Percentiles rank a stretch among this genome's conserved stretches.
phyloP scores from a whole-genome alignment of 2,888 invertebrate genomes.

The Orthosia gothica region DNA sequence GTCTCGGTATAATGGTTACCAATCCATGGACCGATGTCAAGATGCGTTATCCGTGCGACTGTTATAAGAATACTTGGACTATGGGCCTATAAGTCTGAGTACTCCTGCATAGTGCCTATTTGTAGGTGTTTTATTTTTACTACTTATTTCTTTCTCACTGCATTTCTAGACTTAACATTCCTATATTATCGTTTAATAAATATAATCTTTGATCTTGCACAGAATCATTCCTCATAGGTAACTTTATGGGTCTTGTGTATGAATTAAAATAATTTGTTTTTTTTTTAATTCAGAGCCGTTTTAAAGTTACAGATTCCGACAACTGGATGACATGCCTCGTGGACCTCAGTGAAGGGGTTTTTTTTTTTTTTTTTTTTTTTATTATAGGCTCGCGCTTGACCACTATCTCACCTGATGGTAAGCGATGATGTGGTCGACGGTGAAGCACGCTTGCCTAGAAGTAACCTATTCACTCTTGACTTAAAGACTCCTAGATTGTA shows the following conservation, averaged over 20 bases:
- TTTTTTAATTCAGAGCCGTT: neutral
- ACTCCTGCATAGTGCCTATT: neutral
- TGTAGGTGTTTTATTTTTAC: neutral
- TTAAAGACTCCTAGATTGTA: too few species aligned
- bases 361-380: too few species aligned
- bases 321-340: neutral
- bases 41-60: too few species aligned
- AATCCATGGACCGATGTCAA: too few species aligned
- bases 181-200: slow-evolving; percentile 23
- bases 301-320: neutral
- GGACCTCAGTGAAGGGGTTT: neutral
- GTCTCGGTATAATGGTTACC: too few species aligned
- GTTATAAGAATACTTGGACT: too few species aligned
- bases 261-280: neutral
- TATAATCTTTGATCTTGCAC: slow-evolving; percentile 25
- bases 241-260: neutral
- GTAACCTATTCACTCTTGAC: too few species aligned
- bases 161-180: neutral
- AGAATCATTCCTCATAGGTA: neutral
- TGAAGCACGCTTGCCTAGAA: too few species aligned
- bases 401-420: too few species aligned
- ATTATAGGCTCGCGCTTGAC: too few species aligned
- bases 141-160: neutral
- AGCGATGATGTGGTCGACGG: too few species aligned
- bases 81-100: neutral